These are phyloP conservation scores for Rambutsinella grinnellia DNA, from an alignment of 2,888 invertebrate species.

Conservation along the genomic window DNA sequence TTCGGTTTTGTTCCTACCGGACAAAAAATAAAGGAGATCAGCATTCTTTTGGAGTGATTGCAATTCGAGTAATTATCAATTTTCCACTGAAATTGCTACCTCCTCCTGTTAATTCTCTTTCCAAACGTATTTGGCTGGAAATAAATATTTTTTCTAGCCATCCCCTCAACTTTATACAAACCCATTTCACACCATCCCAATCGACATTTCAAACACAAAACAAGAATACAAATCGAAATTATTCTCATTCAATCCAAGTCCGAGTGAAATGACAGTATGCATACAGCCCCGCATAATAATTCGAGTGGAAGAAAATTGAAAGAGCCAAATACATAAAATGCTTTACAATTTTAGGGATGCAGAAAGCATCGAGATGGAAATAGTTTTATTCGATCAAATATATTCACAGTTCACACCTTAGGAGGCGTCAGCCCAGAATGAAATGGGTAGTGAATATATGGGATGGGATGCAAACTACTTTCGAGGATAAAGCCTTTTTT, in stretches of 20 bases:
- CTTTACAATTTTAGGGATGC: slow-evolving; percentile 44
- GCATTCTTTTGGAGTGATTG: too few relatives aligned
- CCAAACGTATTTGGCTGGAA: background rate
- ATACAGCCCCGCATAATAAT: background rate
- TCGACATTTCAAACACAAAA: too few relatives aligned
- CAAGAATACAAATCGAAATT: too few relatives aligned
- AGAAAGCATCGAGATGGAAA: slow-evolving; percentile 48
- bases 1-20: too few relatives aligned
- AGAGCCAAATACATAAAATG: background rate
- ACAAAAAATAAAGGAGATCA: too few relatives aligned
- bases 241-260: too few relatives aligned
- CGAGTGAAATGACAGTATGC: background rate
- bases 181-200: background rate
- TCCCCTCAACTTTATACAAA: too few relatives aligned
- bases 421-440: slow-evolving; percentile 48
- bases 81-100: slow-evolving; percentile 27
- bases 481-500: too few relatives aligned
- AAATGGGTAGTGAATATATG: too few relatives aligned
- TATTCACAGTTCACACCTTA: slow-evolving; percentile 49
- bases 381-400: slow-evolving; percentile 52
- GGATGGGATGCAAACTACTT: too few relatives aligned
- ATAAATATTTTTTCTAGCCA: slow-evolving; percentile 4
- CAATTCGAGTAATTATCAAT: slow-evolving; percentile 44
- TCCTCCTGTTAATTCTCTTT: background rate
- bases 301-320: slow-evolving; percentile 25